phyloP scores from a whole-genome alignment of 2,113 vertebrate species.

The Brachirus orientalis region DNA sequence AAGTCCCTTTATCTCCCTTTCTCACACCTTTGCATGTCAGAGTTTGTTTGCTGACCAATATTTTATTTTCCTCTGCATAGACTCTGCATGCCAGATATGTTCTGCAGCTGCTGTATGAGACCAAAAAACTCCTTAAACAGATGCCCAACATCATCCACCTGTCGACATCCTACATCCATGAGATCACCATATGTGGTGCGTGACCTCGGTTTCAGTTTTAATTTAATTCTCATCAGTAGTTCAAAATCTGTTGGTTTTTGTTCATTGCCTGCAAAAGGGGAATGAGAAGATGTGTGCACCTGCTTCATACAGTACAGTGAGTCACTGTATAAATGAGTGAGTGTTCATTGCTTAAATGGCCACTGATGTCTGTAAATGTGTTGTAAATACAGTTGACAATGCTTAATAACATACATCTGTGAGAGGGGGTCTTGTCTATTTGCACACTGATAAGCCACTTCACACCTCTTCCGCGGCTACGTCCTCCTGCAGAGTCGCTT shows the following conservation, averaged over 20 bases:
- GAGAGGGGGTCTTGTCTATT: constrained; percentile 60
- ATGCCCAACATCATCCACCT: constrained; percentile 90
- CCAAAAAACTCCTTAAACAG: constrained; percentile 88
- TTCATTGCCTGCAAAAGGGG: no score
- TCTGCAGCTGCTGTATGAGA: constrained; percentile 89
- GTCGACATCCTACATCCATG: constrained; percentile 87
- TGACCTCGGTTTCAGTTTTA: background rate
- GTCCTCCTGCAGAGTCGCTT: constrained; percentile 41
- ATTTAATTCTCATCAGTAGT: no score
- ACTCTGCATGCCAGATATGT: constrained; percentile 91
- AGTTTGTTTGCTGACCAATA: background rate
- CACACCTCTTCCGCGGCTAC: constrained; percentile 48
- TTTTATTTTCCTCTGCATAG: constrained; percentile 73
- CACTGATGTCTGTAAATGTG: constrained; percentile 20
- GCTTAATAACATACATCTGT: constrained; percentile 34
- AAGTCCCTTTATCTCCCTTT: background rate
- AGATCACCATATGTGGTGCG: constrained; percentile 83
- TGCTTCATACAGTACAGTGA: background rate
- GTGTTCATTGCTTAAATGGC: constrained; percentile 10
- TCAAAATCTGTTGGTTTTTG: no score
- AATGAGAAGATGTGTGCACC: background rate
- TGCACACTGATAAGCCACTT: constrained; percentile 70
- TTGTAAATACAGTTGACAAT: constrained; percentile 31
- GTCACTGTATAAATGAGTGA: constrained; percentile 11
- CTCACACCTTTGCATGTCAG: background rate